A percentile compares a stretch with the other conserved stretches of the same genome.
These are phyloP conservation scores for Lampris incognitus DNA, from an alignment of 2,113 vertebrate genomes.

Conservation along the genomic window DNA sequence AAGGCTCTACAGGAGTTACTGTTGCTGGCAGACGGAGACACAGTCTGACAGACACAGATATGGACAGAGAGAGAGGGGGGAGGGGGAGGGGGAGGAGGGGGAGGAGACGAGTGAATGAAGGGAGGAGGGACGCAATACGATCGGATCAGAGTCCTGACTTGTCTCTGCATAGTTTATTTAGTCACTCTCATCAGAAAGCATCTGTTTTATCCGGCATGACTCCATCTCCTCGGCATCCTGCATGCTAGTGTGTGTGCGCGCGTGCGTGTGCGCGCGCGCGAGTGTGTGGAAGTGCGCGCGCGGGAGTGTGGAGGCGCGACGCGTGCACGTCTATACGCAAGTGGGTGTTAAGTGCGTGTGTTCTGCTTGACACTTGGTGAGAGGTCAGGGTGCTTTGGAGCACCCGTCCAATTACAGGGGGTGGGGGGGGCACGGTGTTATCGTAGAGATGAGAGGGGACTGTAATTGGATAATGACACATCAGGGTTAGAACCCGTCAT, in stretches of 20 bases:
- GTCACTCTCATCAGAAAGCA: slow-evolving; percentile 59
- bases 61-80: slow-evolving; percentile 10
- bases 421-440: slow-evolving; percentile 59
- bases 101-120: background rate
- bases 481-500: slow-evolving; percentile 71
- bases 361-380: slow-evolving; percentile 57
- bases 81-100: slow-evolving; percentile 34
- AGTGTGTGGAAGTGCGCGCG: slow-evolving; percentile 31
- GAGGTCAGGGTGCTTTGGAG: slow-evolving; percentile 75
- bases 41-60: slow-evolving; percentile 2
- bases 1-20: slow-evolving; percentile 45
- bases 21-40: slow-evolving; percentile 32
- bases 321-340: background rate
- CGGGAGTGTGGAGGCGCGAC: background rate
- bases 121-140: slow-evolving; percentile 38
- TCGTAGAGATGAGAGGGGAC: slow-evolving; percentile 77
- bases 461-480: slow-evolving; percentile 80
- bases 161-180: slow-evolving; percentile 70
- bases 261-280: slow-evolving; percentile 20
- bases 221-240: slow-evolving; percentile 57
- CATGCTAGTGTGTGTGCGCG: slow-evolving; percentile 20
- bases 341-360: slow-evolving; percentile 1
- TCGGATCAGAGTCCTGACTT: slow-evolving; percentile 72
- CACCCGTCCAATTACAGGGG: slow-evolving; percentile 68
- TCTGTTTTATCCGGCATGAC: slow-evolving; percentile 70